Percentiles rank a stretch among this genome's conserved stretches.
Conservation (phyloP, 2,113 vertebrate genomes). For the Narcine bancroftii region DNA sequence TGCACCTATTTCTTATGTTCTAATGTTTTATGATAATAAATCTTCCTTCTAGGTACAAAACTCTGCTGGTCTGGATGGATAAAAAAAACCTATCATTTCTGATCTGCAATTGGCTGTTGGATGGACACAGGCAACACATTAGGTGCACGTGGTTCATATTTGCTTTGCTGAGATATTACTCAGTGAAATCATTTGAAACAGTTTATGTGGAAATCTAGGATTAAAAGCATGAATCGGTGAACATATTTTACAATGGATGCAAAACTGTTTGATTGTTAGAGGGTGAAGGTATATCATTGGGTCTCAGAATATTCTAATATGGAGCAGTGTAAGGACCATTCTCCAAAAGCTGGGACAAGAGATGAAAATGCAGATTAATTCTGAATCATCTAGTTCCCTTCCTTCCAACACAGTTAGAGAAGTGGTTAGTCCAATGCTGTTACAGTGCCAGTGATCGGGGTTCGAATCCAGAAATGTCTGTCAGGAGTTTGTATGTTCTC, state of each 20-base stretch:
- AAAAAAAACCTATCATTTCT: constrained; percentile 7
- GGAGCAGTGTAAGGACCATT: not conserved
- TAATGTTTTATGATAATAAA: too few relatives aligned
- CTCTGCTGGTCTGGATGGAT: not conserved
- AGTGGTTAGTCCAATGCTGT: too few relatives aligned
- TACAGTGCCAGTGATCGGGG: too few relatives aligned
- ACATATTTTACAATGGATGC: not conserved
- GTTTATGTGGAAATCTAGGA: not conserved
- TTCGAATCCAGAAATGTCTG: too few relatives aligned
- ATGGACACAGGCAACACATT: not conserved
- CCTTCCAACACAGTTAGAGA: not conserved
- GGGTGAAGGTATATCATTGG: not conserved
- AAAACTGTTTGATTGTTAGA: not conserved
- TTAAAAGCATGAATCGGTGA: not conserved
- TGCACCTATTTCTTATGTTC: too few relatives aligned
- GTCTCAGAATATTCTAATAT: too few relatives aligned
- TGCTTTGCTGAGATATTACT: not conserved
- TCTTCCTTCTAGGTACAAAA: not conserved
- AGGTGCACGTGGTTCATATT: not conserved
- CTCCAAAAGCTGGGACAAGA: not conserved
- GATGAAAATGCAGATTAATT: not conserved
- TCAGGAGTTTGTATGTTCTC: too few relatives aligned
- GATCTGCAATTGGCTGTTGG: not conserved
- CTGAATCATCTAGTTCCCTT: not conserved
- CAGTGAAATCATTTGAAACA: not conserved